Conservation (phyloP, 2,113 vertebrate species). For the Xiphophorus maculatus region DNA sequence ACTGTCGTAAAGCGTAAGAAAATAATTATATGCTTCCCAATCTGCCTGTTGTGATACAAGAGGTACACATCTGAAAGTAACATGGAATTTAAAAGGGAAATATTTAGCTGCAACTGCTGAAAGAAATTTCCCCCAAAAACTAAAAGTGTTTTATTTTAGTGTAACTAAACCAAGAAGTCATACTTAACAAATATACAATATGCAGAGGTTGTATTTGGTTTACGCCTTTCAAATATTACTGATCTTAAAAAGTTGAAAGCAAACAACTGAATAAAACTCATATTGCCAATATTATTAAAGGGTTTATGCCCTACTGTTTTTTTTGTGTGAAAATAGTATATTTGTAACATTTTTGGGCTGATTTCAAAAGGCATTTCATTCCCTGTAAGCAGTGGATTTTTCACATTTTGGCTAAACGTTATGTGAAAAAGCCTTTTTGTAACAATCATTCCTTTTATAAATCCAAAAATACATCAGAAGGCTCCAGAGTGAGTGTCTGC, state of each 20-base stretch:
- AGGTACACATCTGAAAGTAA: slow-evolving; percentile 11
- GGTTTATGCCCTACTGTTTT: slow-evolving; percentile 40
- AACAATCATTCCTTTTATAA: not conserved
- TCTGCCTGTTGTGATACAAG: not conserved
- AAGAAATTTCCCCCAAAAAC: not conserved
- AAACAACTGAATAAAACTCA: not conserved
- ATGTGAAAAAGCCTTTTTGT: not conserved
- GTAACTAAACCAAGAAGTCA: not conserved
- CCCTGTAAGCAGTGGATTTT: slow-evolving; percentile 22
- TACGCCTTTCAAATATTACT: slow-evolving; percentile 12
- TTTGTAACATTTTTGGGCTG: slow-evolving; percentile 40
- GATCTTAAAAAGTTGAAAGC: not conserved
- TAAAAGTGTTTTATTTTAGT: not conserved
- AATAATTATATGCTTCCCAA: slow-evolving; percentile 20
- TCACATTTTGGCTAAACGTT: slow-evolving; percentile 13
- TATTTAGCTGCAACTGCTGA: not conserved
- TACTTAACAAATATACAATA: not conserved
- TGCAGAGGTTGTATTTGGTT: slow-evolving; percentile 24
- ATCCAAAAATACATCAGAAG: slow-evolving; percentile 21
- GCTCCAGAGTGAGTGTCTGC: slow-evolving; percentile 29
- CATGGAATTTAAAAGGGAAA: not conserved
- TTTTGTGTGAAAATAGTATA: slow-evolving; percentile 25
- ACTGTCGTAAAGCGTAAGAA: slow-evolving; percentile 36
- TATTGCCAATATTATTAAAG: slow-evolving; percentile 40
- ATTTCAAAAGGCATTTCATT: slow-evolving; percentile 56